A percentile compares a stretch with the other conserved stretches of the same genome.
Evolutionary conservation across 2,888 invertebrate genomes (phyloP).

Genomic region (Tachina lurida): DNA sequence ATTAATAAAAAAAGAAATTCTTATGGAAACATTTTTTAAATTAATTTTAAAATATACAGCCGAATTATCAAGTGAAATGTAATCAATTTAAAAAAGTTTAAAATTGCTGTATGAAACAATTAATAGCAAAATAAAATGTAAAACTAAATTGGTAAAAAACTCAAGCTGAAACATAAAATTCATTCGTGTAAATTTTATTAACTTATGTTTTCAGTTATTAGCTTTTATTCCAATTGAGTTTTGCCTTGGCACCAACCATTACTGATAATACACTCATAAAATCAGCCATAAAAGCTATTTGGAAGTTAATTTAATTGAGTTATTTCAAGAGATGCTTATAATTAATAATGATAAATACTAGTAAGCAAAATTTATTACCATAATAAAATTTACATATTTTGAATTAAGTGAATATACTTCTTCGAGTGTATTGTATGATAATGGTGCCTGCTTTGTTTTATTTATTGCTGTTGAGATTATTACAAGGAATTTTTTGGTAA

Average conservation of each 20-base stretch:
- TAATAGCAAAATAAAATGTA: background rate
- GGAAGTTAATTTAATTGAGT: background rate
- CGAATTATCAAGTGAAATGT: slow-evolving; percentile 39
- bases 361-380: background rate
- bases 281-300: background rate
- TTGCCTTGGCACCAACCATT: background rate
- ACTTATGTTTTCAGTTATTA: slow-evolving; percentile 69
- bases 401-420: background rate
- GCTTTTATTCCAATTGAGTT: background rate
- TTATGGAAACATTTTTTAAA: background rate
- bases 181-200: slow-evolving; percentile 80
- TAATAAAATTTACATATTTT: background rate
- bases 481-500: no score
- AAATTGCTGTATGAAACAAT: slow-evolving; percentile 48
- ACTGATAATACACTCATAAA: background rate
- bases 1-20: background rate
- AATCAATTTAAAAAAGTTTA: slow-evolving; percentile 51
- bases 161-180: slow-evolving; percentile 76
- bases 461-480: no score
- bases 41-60: background rate
- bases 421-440: background rate
- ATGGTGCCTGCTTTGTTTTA: background rate
- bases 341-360: background rate
- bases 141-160: background rate
- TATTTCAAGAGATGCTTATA: background rate